A percentile compares a stretch with the other conserved stretches of the same genome.
phyloP scores from a whole-genome alignment of 1,140 invertebrate species.

The Archegozetes longisetosus region DNA sequence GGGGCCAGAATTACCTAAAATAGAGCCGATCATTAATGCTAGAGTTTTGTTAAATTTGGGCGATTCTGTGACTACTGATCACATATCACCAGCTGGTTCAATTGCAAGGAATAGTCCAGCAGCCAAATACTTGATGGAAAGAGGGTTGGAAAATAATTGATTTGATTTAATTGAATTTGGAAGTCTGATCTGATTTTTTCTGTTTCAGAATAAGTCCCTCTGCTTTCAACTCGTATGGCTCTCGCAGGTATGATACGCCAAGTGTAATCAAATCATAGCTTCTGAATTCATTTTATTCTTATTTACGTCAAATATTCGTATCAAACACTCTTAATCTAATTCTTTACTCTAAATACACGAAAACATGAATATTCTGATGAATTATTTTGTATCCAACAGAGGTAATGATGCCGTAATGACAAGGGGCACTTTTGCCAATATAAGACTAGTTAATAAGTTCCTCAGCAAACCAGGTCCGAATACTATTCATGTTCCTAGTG shows the following conservation, averaged over 20 bases:
- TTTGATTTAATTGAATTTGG: neutral
- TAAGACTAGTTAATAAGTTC: slow-evolving; percentile 86
- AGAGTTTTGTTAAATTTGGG: slow-evolving; percentile 69
- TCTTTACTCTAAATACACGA: neutral
- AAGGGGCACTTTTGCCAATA: slow-evolving; percentile 95
- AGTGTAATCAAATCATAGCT: neutral
- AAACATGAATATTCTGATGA: no score
- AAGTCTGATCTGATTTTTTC: no score
- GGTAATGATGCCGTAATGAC: slow-evolving; percentile 95
- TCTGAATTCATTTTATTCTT: neutral
- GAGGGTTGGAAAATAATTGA: slow-evolving; percentile 39
- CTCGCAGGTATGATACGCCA: slow-evolving; percentile 36
- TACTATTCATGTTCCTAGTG: slow-evolving; percentile 71
- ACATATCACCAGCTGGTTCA: slow-evolving; percentile 93
- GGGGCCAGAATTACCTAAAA: slow-evolving; percentile 30
- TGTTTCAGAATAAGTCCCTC: slow-evolving; percentile 56
- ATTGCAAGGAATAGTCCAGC: slow-evolving; percentile 88
- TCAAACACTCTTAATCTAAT: neutral
- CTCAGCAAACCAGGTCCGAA: slow-evolving; percentile 61
- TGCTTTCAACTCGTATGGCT: slow-evolving; percentile 97
- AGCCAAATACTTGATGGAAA: slow-evolving; percentile 59
- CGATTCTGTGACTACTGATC: slow-evolving; percentile 94
- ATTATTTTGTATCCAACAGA: slow-evolving; percentile 28
- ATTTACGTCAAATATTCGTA: neutral
- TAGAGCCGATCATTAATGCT: slow-evolving; percentile 38